phyloP scores from a whole-genome alignment of 2,888 invertebrate genomes.

The Psococerastis gibbosa region DNA sequence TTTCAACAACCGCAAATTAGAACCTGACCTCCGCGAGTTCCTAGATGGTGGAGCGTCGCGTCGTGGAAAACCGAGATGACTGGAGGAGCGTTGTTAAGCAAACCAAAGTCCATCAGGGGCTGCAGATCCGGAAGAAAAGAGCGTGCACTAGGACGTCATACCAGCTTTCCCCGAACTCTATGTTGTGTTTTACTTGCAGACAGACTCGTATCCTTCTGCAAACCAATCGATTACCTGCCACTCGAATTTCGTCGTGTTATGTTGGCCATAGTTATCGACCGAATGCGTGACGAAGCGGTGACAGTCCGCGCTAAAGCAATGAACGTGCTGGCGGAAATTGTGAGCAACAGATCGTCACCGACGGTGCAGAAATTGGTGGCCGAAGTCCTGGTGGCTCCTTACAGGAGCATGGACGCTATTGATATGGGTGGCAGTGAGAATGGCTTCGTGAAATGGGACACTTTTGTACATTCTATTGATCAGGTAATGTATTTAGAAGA shows the following conservation, averaged over 20 bases:
- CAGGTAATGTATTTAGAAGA: too few relatives aligned
- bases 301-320: constrained; percentile 1
- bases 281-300: not conserved
- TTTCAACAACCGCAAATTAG: too few relatives aligned
- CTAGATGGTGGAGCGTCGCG: too few relatives aligned
- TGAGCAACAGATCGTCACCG: not conserved
- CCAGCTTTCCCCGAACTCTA: too few relatives aligned
- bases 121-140: too few relatives aligned
- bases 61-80: too few relatives aligned
- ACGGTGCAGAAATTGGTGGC: not conserved
- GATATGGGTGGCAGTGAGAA: not conserved
- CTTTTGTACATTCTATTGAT: not conserved
- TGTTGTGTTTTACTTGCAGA: too few relatives aligned
- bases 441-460: constrained; percentile 2
- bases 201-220: not conserved
- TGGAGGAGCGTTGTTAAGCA: too few relatives aligned
- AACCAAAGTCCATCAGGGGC: too few relatives aligned
- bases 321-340: not conserved
- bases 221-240: constrained; percentile 4
- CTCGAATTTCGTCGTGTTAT: constrained; percentile 2
- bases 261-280: constrained; percentile 4
- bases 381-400: not conserved
- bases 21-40: too few relatives aligned
- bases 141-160: too few relatives aligned
- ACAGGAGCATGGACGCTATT: not conserved